Conservation (phyloP, 2,113 vertebrate species). For the Parus major region DNA sequence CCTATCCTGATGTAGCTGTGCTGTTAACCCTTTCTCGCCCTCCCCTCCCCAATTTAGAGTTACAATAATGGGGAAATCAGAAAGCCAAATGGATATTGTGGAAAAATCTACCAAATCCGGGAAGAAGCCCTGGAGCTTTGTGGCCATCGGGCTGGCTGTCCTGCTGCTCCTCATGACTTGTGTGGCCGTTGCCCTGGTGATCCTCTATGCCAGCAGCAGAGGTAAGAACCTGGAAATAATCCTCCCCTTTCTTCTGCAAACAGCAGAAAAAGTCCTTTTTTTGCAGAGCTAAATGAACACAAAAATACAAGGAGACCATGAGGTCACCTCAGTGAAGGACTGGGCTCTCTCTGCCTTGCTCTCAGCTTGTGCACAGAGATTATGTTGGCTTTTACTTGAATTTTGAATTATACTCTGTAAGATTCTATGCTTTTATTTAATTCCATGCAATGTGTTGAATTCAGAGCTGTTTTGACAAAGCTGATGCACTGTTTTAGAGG, state of each 20-base stretch:
- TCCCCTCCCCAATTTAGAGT: constrained; percentile 67
- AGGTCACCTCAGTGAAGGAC: neutral
- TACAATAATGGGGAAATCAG: constrained; percentile 88
- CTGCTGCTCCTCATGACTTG: constrained; percentile 85
- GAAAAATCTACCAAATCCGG: constrained; percentile 82
- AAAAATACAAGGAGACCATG: neutral
- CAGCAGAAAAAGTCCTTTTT: neutral
- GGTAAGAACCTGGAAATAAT: constrained; percentile 64
- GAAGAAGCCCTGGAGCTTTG: constrained; percentile 79
- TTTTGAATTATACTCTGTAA: neutral
- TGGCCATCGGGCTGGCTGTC: constrained; percentile 82
- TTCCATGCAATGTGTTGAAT: neutral
- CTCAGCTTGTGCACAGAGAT: neutral
- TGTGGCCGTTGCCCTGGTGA: constrained; percentile 82
- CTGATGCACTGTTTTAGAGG: neutral
- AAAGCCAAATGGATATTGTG: constrained; percentile 90
- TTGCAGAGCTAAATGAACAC: neutral
- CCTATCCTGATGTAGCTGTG: neutral
- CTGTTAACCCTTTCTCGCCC: constrained; percentile 17
- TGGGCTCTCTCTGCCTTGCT: neutral
- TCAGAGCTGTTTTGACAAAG: neutral
- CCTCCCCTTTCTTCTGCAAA: neutral
- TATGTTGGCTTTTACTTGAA: neutral
- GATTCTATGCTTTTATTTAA: neutral
- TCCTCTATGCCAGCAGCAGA: constrained; percentile 84